phyloP scores from a whole-genome alignment of 2,888 invertebrate genomes.

The Mythimna lalbum region DNA sequence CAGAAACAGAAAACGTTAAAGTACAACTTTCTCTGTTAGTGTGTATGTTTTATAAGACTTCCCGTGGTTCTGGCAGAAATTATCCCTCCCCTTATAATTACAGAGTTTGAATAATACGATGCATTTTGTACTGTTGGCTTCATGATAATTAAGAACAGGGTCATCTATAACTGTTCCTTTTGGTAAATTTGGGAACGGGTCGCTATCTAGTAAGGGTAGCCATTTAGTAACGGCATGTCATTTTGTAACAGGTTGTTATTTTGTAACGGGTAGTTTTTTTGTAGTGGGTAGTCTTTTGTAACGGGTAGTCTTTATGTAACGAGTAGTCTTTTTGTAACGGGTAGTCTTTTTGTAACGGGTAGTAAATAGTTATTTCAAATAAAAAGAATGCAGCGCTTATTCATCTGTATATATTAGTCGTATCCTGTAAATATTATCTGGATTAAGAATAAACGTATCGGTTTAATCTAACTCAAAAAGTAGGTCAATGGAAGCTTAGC shows the following conservation, averaged over 20 bases:
- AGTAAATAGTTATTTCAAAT: no score
- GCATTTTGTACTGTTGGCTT: slow-evolving; percentile 10
- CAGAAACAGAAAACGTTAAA: neutral
- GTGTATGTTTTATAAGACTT: no score
- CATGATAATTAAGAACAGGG: slow-evolving; percentile 19
- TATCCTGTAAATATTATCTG: neutral
- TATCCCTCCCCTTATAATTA: neutral
- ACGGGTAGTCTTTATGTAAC: neutral
- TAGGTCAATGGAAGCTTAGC: neutral
- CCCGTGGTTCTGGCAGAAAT: neutral
- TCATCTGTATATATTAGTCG: neutral
- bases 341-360: slow-evolving; percentile 1
- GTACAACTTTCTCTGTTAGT: neutral
- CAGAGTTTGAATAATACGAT: slow-evolving; percentile 12
- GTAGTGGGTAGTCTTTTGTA: slow-evolving; percentile 1
- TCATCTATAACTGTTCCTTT: slow-evolving; percentile 19
- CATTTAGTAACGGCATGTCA: neutral
- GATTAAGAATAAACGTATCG: neutral
- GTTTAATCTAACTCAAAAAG: neutral
- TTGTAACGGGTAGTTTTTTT: slow-evolving; percentile 3
- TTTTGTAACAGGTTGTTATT: neutral
- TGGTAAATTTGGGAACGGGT: neutral
- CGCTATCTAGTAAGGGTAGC: neutral
- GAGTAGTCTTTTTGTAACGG: neutral
- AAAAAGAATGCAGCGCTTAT: slow-evolving; percentile 11